Percentiles rank a stretch among this genome's conserved stretches.
phyloP scores from a whole-genome alignment of 2,113 vertebrate species.

The Gracilinanus agilis region DNA sequence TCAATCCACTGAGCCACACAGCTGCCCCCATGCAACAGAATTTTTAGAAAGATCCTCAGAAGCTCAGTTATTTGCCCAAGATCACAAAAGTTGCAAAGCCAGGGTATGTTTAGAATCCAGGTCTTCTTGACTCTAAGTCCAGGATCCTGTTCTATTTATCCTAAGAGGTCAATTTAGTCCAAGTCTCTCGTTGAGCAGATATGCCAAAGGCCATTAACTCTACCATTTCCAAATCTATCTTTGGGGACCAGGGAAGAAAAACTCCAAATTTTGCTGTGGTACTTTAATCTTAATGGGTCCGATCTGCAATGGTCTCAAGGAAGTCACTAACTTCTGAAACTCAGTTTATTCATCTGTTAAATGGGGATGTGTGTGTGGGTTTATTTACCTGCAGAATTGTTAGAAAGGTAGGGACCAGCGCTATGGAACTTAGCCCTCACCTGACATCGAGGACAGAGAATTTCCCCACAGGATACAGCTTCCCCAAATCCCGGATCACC shows the following conservation, averaged over 20 bases:
- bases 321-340: background rate
- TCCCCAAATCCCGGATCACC: constrained; percentile 38
- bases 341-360: background rate
- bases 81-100: background rate
- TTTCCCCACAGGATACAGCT: constrained; percentile 1
- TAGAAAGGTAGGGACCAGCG: background rate
- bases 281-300: background rate
- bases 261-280: background rate
- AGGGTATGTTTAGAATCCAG: too few relatives aligned
- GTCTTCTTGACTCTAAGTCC: background rate
- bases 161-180: background rate
- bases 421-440: constrained; percentile 34
- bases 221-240: background rate
- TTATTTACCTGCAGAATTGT: background rate
- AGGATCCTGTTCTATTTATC: background rate
- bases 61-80: too few relatives aligned
- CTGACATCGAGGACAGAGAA: constrained; percentile 47
- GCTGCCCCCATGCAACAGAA: too few relatives aligned
- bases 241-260: background rate
- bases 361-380: background rate
- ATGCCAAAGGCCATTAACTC: background rate
- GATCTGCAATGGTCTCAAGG: background rate
- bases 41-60: too few relatives aligned
- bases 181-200: background rate
- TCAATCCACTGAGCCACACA: too few relatives aligned